phyloP scores from a whole-genome alignment of 2,888 invertebrate genomes.

The Diaphora mendica region DNA sequence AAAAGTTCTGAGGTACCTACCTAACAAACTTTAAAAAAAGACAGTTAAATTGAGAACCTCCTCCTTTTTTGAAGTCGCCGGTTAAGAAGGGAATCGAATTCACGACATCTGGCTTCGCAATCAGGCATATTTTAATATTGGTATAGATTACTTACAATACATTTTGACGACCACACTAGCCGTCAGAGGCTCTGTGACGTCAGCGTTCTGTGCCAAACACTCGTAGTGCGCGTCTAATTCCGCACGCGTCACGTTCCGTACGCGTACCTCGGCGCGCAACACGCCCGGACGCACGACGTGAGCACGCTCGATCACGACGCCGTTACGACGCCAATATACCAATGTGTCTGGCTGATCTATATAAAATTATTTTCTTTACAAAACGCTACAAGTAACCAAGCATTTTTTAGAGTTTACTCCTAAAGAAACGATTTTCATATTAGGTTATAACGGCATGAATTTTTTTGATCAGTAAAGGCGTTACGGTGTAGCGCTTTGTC shows the following conservation, averaged over 20 bases:
- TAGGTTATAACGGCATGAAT: too few species aligned
- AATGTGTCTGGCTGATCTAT: constrained; percentile 64
- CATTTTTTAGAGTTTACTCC: too few species aligned
- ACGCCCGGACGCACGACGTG: constrained; percentile 52
- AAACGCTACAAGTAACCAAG: background rate
- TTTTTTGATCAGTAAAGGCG: too few species aligned
- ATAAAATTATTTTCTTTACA: background rate
- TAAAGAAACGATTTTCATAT: too few species aligned
- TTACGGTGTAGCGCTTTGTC: too few species aligned
- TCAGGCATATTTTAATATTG: background rate
- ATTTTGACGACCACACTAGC: constrained; percentile 69
- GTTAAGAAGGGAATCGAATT: too few species aligned
- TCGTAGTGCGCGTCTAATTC: constrained; percentile 73
- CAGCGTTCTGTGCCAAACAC: constrained; percentile 73
- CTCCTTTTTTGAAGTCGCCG: too few species aligned
- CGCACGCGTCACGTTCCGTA: constrained; percentile 60
- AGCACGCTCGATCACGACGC: constrained; percentile 58
- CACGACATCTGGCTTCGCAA: too few species aligned
- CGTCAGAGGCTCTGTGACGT: constrained; percentile 69
- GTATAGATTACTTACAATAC: constrained; percentile 67
- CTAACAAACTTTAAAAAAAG: too few species aligned
- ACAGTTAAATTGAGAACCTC: too few species aligned
- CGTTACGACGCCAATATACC: constrained; percentile 74
- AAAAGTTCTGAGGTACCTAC: too few species aligned
- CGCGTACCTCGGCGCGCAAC: constrained; percentile 58